phyloP scores from a whole-genome alignment of 2,113 vertebrate genomes.

The Accipiter virgatus region DNA sequence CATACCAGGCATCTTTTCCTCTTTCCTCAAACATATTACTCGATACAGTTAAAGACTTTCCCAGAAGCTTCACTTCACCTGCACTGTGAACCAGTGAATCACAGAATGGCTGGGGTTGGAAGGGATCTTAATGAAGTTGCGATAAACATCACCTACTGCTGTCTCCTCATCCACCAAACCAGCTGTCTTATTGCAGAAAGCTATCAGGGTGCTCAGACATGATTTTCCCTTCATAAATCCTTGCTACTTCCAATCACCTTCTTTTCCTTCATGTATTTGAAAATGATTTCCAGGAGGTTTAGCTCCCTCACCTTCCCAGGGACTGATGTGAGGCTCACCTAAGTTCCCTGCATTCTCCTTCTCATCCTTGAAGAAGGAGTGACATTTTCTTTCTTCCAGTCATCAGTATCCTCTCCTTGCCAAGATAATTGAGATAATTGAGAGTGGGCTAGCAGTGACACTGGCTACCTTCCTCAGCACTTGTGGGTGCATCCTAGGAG shows the following conservation, averaged over 20 bases:
- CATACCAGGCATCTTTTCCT: not conserved
- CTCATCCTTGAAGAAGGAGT: not conserved
- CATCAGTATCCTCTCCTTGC: not conserved
- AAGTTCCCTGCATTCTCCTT: not conserved
- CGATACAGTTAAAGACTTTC: not conserved
- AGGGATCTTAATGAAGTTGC: not conserved
- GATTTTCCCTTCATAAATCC: not conserved
- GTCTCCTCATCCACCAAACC: not conserved
- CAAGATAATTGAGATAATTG: not conserved
- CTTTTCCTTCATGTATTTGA: not conserved
- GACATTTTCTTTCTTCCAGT: not conserved
- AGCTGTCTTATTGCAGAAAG: not conserved
- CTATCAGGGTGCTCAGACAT: not conserved
- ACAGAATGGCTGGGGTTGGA: not conserved
- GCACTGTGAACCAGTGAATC: not conserved
- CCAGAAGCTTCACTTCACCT: not conserved
- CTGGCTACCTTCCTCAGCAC: not conserved
- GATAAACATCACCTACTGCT: not conserved
- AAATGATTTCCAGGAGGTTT: not conserved
- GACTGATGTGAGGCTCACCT: not conserved
- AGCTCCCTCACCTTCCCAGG: not conserved
- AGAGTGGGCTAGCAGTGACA: too few relatives aligned
- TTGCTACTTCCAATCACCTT: not conserved
- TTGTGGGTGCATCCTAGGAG: not conserved
- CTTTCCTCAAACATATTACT: not conserved